phyloP scores from a whole-genome alignment of 92 coral and sea anemone genomes.

The Phymanthus crucifer region DNA sequence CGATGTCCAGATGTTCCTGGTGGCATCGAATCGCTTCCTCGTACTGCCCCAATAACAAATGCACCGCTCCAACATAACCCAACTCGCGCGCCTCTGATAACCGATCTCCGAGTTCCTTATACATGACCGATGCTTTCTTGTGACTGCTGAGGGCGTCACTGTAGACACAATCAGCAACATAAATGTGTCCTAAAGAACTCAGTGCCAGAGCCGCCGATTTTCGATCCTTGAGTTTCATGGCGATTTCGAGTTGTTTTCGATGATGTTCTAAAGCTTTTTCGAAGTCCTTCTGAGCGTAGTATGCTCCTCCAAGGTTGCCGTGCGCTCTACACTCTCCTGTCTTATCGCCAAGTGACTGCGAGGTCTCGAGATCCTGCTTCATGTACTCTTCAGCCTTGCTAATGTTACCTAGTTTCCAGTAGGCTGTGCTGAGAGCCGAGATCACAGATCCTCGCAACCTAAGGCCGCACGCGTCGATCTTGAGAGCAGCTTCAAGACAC shows the following conservation, averaged over 20 bases:
- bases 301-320: slow-evolving; percentile 93
- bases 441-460: slow-evolving; percentile 96
- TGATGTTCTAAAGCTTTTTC: slow-evolving; percentile 87
- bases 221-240: slow-evolving; percentile 85
- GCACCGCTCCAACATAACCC: slow-evolving; percentile 94
- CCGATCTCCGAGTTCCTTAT: slow-evolving; percentile 80
- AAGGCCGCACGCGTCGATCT: slow-evolving; percentile 91
- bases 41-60: slow-evolving; percentile 75
- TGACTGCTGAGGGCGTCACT: slow-evolving; percentile 89
- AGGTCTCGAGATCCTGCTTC: slow-evolving; percentile 90
- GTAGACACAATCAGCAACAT: slow-evolving; percentile 82
- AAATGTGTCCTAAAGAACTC: slow-evolving; percentile 88
- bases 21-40: slow-evolving; percentile 85
- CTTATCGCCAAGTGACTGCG: slow-evolving; percentile 84
- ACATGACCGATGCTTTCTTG: slow-evolving; percentile 74
- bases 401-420: slow-evolving; percentile 94
- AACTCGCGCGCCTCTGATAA: slow-evolving; percentile 90
- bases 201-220: slow-evolving; percentile 83
- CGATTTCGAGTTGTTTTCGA: slow-evolving; percentile 78
- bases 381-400: slow-evolving; percentile 88
- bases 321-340: slow-evolving; percentile 95
- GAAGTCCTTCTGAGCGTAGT: slow-evolving; percentile 78
- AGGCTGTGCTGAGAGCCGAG: slow-evolving; percentile 95
- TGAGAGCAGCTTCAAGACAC: slow-evolving; percentile 92
- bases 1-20: slow-evolving; percentile 81